phyloP scores from a whole-genome alignment of 2,797 vertebrate species.

The Sylvilagus floridanus region DNA sequence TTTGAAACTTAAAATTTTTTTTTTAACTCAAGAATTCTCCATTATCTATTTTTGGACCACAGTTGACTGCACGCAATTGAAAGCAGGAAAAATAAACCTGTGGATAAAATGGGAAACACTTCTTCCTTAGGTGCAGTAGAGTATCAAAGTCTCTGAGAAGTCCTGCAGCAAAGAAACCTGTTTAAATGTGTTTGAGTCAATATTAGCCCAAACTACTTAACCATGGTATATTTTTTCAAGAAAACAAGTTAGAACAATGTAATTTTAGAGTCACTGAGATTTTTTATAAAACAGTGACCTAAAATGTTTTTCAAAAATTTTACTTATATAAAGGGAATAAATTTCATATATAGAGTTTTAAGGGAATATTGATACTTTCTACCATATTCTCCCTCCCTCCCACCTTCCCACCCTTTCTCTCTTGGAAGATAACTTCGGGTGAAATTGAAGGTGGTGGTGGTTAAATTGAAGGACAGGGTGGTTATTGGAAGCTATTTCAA shows the following conservation, averaged over 20 bases:
- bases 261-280: neutral
- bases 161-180: neutral
- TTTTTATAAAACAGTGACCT: neutral
- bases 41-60: no score
- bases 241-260: neutral
- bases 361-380: no score
- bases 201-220: neutral
- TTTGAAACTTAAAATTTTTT: no score
- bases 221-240: neutral
- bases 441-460: neutral
- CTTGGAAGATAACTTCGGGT: neutral
- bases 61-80: no score
- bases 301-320: neutral
- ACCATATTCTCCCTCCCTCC: no score
- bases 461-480: neutral
- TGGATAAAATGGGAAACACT: neutral
- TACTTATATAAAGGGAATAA: no score
- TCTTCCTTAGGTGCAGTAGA: neutral
- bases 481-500: neutral
- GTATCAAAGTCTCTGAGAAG: constrained; percentile 3
- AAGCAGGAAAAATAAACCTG: no score
- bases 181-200: neutral
- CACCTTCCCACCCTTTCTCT: neutral
- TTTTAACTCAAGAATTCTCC: no score
- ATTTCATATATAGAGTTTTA: no score